Evolutionary conservation across 2,797 vertebrate genomes (phyloP), one percentile per base, ranked within the genome.

Genomic region (Pseudomugil tenellus): DNA sequence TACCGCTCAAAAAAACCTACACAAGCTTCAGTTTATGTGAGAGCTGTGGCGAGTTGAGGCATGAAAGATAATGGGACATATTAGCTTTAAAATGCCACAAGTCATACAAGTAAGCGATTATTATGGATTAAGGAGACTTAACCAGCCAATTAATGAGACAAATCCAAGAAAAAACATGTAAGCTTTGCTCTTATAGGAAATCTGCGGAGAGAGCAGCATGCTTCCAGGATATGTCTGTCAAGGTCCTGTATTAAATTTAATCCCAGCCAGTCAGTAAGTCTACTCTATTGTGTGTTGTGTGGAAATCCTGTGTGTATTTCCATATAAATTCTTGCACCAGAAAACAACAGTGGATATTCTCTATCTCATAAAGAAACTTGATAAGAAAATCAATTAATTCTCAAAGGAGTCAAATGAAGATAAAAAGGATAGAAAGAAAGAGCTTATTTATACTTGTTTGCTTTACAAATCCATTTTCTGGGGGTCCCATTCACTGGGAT

Each of bases 221-320:
- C 90, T 93, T 96, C 94, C 95, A 96, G 95, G 95, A 96, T 96
- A 94, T 74, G 90, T 97, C 95, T 96, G 95, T 98, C 96, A 96
- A 93, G 93, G 85, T 88, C 87, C 70, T 90, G 91, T 93, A 96
- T 96, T 95, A 94, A 94, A 95, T 96, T 94, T 95, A 96, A 96
- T 95, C 94, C 93, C 85, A 89, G 86, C 80, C 87, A 89, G 89
- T 87, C 92, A 86, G 83, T 84, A 46, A 91, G 92, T 93, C 88
- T 94, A 84, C 85, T 89, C 89, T 86, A 92, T 88, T 78, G 90
- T 92, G 89, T 93, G 84, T 75, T 89, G 83, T 90, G 81, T 84
- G 71, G 82, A 81, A 72, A 74, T 60, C 37, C 49, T 57, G 63
- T 75, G 68, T 76, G 70, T 67, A 48, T 69, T 77, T 86, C 76